Evolutionary conservation across 2,888 invertebrate species (phyloP), one percentile per base, ranked within the genome.

Genomic region (Trachelus stipa): DNA sequence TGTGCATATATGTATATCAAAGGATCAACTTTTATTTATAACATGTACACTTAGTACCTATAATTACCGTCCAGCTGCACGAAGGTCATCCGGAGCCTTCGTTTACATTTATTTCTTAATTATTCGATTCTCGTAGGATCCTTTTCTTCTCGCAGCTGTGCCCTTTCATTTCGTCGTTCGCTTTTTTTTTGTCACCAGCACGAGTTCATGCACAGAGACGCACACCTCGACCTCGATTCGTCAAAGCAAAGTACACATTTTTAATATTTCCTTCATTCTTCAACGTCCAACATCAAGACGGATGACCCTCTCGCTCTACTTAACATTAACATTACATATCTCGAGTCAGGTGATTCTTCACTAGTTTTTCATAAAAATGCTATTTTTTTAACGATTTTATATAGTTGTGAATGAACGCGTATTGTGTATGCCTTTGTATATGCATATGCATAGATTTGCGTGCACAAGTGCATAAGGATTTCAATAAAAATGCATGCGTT

Each of bases 281-380:
- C 56, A 15, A 6, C 15, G 40, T 40, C 40, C 15, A 40, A 15
- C 40, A 1, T 40, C 15, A 40, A 40, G 40, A 15, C 40, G 15
- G 6, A 40, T 40, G 15, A 40, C 40, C 15, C 40, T 12, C 15
- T 15, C 40, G 15, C 4, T 6, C 6, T 6, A 15, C 15, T 40
- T 40, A 56, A 56, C 23, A 23, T 1, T 56, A 56, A 79, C 73
- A 69, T 77, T 79, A 76, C 74, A 74, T 76, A 73, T 76, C 79
- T 82, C 76, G 80, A 83, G 82, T 56, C 81, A 83, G 84, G 81
- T 82, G 80, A 80, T 81, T 83, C 76, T 82, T 81, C 84, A 85
- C 86, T 87, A 87, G 80, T 81, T 83, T 76, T 83, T 81, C 84
- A 86, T 87, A 88, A 88, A 88, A 88, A 88, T 87, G 85, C 86